Conservation (phyloP, 1,140 invertebrate genomes). For the Lerema accius region DNA sequence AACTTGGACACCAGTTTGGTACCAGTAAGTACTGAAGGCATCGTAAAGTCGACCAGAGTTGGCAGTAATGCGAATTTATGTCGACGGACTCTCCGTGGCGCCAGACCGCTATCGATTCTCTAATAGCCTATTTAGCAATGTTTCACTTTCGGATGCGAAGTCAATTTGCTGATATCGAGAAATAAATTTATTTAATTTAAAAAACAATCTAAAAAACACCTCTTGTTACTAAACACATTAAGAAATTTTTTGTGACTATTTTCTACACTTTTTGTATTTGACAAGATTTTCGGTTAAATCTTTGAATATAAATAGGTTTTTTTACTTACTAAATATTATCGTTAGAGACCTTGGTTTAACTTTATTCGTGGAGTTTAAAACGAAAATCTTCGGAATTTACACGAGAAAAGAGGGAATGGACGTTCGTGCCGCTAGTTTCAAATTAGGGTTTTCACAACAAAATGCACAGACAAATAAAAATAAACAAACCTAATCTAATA, state of each 20-base stretch:
- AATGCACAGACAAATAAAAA: too few species aligned
- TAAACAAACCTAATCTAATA: not conserved
- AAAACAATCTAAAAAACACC: not conserved
- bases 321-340: too few species aligned
- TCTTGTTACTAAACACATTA: too few species aligned
- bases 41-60: slow-evolving; percentile 77
- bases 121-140: slow-evolving; percentile 53
- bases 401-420: slow-evolving; percentile 61
- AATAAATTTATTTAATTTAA: slow-evolving; percentile 3
- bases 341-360: slow-evolving; percentile 38
- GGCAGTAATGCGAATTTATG: slow-evolving; percentile 80
- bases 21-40: slow-evolving; percentile 68
- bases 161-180: slow-evolving; percentile 19
- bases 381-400: slow-evolving; percentile 71
- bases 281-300: too few species aligned
- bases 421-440: slow-evolving; percentile 34
- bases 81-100: slow-evolving; percentile 64
- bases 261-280: too few species aligned
- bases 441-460: not conserved
- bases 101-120: slow-evolving; percentile 63
- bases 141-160: slow-evolving; percentile 26
- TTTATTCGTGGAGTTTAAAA: slow-evolving; percentile 58
- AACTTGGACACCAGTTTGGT: slow-evolving; percentile 43
- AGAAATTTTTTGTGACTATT: too few species aligned
- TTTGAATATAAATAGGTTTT: too few species aligned